A percentile compares a stretch with the other conserved stretches of the same genome.
phyloP scores from a whole-genome alignment of 2,888 invertebrate genomes.

The Ophraella communa region DNA sequence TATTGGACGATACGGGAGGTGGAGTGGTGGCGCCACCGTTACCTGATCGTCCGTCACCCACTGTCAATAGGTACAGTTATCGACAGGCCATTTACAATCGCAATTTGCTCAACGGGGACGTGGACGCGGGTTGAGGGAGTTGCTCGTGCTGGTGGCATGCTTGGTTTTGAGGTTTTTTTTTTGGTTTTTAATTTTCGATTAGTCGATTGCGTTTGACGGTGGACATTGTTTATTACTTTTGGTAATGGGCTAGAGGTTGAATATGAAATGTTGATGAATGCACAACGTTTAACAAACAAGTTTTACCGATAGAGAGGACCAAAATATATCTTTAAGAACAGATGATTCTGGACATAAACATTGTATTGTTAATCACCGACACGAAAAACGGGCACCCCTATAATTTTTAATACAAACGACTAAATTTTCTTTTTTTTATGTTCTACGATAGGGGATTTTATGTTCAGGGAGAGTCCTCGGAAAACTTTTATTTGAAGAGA shows the following conservation, averaged over 20 bases:
- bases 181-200: not conserved
- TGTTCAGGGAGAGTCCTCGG: too few species aligned
- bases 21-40: slow-evolving; percentile 66
- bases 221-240: slow-evolving; percentile 4
- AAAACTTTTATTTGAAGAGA: too few species aligned
- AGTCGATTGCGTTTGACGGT: slow-evolving; percentile 2
- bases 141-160: slow-evolving; percentile 65
- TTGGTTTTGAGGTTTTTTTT: slow-evolving; percentile 8
- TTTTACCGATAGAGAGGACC: not conserved
- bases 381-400: too few species aligned
- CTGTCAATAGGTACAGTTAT: slow-evolving; percentile 73
- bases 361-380: too few species aligned
- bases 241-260: slow-evolving; percentile 10
- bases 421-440: too few species aligned
- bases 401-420: too few species aligned
- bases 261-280: slow-evolving; percentile 16
- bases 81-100: slow-evolving; percentile 60
- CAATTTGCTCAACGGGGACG: slow-evolving; percentile 66
- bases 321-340: too few species aligned
- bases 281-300: not conserved
- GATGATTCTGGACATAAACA: too few species aligned
- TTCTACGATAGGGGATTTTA: too few species aligned
- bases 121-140: slow-evolving; percentile 75
- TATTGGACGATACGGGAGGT: slow-evolving; percentile 47
- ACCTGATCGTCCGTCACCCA: slow-evolving; percentile 63